phyloP scores from a whole-genome alignment of 1,140 invertebrate species.

The Dryas iulia region DNA sequence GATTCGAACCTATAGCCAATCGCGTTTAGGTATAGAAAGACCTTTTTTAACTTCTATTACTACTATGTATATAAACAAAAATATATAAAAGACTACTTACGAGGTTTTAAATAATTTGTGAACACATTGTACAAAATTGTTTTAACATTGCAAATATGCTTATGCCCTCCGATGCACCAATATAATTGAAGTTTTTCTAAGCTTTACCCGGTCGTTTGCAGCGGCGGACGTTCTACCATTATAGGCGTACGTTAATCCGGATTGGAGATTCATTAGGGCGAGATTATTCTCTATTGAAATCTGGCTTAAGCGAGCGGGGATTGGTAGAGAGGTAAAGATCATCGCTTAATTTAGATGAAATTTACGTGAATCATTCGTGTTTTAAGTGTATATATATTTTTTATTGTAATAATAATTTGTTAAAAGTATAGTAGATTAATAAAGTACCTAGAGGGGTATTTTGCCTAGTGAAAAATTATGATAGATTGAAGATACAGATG shows the following conservation, averaged over 20 bases:
- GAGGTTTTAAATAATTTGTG: not conserved
- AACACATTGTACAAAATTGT: not conserved
- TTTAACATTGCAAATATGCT: not conserved
- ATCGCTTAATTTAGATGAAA: slow-evolving; percentile 27
- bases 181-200: slow-evolving; percentile 73
- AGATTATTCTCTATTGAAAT: slow-evolving; percentile 82
- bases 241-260: slow-evolving; percentile 74
- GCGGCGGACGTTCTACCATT: slow-evolving; percentile 56
- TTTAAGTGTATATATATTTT: too few relatives aligned
- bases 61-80: too few relatives aligned
- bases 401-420: too few relatives aligned
- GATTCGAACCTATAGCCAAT: too few relatives aligned
- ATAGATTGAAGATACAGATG: too few relatives aligned
- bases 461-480: too few relatives aligned
- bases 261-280: slow-evolving; percentile 80
- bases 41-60: too few relatives aligned
- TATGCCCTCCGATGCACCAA: slow-evolving; percentile 20
- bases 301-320: slow-evolving; percentile 62
- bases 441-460: too few relatives aligned
- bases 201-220: slow-evolving; percentile 61
- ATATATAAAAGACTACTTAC: too few relatives aligned
- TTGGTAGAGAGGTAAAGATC: not conserved
- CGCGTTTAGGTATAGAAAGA: too few relatives aligned
- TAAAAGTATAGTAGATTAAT: too few relatives aligned
- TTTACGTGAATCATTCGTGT: not conserved